These are phyloP conservation scores for Caloenas nicobarica DNA, from an alignment of 2,113 vertebrate genomes.

Conservation along the genomic window DNA sequence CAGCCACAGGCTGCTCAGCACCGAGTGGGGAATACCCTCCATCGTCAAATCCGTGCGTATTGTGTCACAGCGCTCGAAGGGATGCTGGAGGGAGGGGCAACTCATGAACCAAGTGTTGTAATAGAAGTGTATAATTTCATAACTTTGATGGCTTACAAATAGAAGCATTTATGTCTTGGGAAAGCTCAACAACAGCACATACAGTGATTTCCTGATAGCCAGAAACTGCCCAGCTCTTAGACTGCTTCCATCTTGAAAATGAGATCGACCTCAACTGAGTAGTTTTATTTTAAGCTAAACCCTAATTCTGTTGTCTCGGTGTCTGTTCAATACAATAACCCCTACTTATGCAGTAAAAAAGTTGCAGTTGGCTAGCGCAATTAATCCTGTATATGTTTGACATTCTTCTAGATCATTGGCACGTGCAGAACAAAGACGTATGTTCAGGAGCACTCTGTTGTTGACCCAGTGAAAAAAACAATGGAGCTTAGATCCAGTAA, in stretches of 20 bases:
- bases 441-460: conserved; percentile 92
- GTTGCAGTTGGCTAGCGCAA: neutral
- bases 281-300: neutral
- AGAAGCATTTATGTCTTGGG: rapidly evolving
- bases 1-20: conserved; percentile 93
- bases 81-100: neutral
- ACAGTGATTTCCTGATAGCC: neutral
- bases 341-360: neutral
- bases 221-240: neutral
- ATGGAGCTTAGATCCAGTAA: conserved; percentile 94
- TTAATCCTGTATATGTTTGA: neutral
- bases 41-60: conserved; percentile 92
- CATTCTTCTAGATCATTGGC: conserved; percentile 86
- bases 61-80: neutral
- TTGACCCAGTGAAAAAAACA: conserved; percentile 86
- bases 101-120: neutral
- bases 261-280: neutral
- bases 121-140: rapidly evolving
- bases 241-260: neutral
- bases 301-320: neutral
- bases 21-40: conserved; percentile 95
- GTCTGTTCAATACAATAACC: neutral
- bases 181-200: neutral
- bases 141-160: neutral
- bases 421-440: conserved; percentile 88